Evolutionary conservation across 2,797 vertebrate species (phyloP), one percentile per base, ranked within the genome.

Genomic region (Amniataba percoides): DNA sequence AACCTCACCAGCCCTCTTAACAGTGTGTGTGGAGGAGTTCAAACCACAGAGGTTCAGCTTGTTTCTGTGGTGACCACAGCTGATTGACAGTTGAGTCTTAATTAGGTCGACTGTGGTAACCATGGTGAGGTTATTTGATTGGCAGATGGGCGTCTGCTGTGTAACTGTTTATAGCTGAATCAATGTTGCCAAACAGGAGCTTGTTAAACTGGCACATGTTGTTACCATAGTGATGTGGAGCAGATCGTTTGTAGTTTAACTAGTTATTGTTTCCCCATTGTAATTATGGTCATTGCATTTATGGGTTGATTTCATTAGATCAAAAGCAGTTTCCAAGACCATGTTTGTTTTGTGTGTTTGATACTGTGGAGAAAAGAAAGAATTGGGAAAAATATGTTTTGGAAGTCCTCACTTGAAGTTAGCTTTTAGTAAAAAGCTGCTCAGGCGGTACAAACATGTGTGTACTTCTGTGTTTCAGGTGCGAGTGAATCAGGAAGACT

Each of bases 401-500:
- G 10, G 8, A 27, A 72, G 67, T 39, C 12, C 3, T 36, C 16
- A 60, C 23, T 40, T 42, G 5, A 72, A 57, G 42, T 51, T 49
- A 13, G 14, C 3, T 39, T 27, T 67, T 18, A 14, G 5, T 14
- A 19, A 15, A 40, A 1, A 42, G 49, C 21, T 40, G 25, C 23
- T 75, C 51, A 59, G 12, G 15, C 60, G 57, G 7, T 57, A 3
- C 7, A n/a, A 15, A 15, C 65, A 18, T 74, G 23, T 64, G 25
- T 57, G 23, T 53, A 57, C 1, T 68, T 27, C 23, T 82, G 66
- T 73, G 66, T 92, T 83, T 74, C 92, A 99, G 98, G 93, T 99
- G 86, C 96, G 97, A 19, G 98, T 99, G 86, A 99, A 99, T 90
- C 98, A 99, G 92, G 98, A 98, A 77, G 97, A 98, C 91, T 94